Evolutionary conservation across 2,888 invertebrate species (phyloP).

Genomic region (Sipha maydis): DNA sequence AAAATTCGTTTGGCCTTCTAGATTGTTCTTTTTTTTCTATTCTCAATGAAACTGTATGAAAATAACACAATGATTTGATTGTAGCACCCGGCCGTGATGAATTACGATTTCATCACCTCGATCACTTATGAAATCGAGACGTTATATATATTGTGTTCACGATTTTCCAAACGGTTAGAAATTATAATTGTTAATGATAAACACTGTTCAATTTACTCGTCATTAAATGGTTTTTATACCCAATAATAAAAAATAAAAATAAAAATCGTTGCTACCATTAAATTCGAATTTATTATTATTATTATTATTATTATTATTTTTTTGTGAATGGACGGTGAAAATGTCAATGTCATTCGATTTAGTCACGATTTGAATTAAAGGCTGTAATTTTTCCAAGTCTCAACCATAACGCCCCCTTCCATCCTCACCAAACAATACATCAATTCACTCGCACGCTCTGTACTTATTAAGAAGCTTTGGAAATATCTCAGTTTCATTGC

Average conservation of each 20-base stretch:
- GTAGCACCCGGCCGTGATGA: conserved; percentile 6
- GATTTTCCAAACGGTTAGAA: conserved; percentile 24
- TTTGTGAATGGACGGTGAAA: not conserved
- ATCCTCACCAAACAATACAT: not conserved
- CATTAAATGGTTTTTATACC: not conserved
- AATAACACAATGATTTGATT: not conserved
- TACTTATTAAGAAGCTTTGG: not conserved
- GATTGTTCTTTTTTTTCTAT: not conserved
- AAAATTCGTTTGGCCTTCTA: conserved; percentile 12
- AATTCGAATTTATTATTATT: not conserved
- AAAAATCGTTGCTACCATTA: not conserved
- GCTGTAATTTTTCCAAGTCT: not conserved
- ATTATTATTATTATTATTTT: not conserved
- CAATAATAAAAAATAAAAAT: not conserved
- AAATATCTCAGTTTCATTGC: conserved; percentile 28
- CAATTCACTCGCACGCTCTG: conserved; percentile 15
- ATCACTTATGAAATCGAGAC: not conserved
- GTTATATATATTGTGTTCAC: conserved; percentile 24
- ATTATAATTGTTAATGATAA: conserved; percentile 17
- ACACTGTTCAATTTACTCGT: not conserved
- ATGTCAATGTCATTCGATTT: conserved; percentile 1
- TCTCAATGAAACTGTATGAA: not conserved
- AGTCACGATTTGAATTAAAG: conserved; percentile 18
- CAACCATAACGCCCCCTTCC: not conserved
- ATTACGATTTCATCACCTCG: conserved; percentile 18